Percentiles rank a stretch among this genome's conserved stretches.
Evolutionary conservation across 2,113 vertebrate genomes (phyloP).

Genomic region (Protobothrops mucrosquamatus): DNA sequence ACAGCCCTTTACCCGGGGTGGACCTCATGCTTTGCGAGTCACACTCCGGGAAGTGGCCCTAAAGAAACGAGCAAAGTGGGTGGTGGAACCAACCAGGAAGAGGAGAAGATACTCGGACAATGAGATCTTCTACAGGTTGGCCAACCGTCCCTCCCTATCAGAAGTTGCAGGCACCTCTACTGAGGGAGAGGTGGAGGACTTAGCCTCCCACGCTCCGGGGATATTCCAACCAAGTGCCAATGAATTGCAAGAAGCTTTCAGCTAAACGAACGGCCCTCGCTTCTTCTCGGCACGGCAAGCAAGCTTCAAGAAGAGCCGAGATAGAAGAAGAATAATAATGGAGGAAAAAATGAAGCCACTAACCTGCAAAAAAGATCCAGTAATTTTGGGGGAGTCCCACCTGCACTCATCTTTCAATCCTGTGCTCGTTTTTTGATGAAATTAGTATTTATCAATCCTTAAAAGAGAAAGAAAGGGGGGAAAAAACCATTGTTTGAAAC

Average conservation of each 20-base stretch:
- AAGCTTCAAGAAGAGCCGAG: not conserved
- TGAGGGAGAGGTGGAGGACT: not conserved
- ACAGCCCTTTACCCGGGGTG: not conserved
- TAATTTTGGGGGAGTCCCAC: not conserved
- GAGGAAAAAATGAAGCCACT: too few species aligned
- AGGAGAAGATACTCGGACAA: not conserved
- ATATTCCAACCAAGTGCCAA: not conserved
- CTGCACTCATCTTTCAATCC: not conserved
- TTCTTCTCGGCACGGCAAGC: not conserved
- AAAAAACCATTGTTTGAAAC: too few species aligned
- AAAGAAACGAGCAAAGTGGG: not conserved
- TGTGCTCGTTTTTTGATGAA: not conserved
- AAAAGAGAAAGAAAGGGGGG: not conserved
- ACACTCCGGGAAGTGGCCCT: not conserved
- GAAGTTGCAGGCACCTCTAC: not conserved
- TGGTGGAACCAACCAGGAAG: not conserved
- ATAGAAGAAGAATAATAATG: not conserved
- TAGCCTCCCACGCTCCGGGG: rapidly evolving
- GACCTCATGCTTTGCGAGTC: not conserved
- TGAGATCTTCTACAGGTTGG: slow-evolving; percentile 10
- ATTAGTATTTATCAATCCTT: not conserved
- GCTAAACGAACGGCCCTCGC: not conserved
- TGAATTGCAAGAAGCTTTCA: not conserved
- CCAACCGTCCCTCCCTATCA: rapidly evolving
- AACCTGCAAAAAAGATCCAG: not conserved